These are phyloP conservation scores for Rhagophthalmus giganteus DNA, from an alignment of 2,888 invertebrate genomes.

Conservation along the genomic window DNA sequence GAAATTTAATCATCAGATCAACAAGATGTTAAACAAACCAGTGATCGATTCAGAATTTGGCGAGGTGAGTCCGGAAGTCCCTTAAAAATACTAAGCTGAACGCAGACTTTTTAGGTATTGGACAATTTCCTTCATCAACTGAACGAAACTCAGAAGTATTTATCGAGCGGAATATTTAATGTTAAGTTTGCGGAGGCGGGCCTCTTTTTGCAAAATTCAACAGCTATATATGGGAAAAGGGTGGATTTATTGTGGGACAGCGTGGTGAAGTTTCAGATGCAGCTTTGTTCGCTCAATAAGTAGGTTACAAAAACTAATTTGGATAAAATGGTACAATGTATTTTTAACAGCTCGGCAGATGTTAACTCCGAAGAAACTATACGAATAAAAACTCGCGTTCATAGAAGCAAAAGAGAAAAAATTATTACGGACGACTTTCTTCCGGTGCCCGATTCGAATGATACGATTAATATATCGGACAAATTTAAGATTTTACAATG, in stretches of 20 bases:
- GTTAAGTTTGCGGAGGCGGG: slow-evolving; percentile 79
- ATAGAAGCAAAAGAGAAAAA: slow-evolving; percentile 43
- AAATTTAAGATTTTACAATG: too few species aligned
- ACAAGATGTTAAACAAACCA: slow-evolving; percentile 46
- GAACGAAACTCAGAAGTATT: slow-evolving; percentile 50
- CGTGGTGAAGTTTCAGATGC: slow-evolving; percentile 44
- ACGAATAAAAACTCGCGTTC: slow-evolving; percentile 44
- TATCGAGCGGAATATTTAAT: slow-evolving; percentile 55
- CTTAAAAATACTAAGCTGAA: too few species aligned
- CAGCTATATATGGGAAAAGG: slow-evolving; percentile 71
- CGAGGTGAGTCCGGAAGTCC: too few species aligned
- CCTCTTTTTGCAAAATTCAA: slow-evolving; percentile 74
- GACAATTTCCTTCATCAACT: slow-evolving; percentile 63
- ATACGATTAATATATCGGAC: too few species aligned
- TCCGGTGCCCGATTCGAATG: too few species aligned
- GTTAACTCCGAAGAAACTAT: slow-evolving; percentile 37
- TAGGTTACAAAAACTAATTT: slow-evolving; percentile 5
- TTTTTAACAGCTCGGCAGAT: slow-evolving; percentile 30
- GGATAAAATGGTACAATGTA: too few species aligned
- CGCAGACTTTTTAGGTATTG: slow-evolving; percentile 48
- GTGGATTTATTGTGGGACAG: slow-evolving; percentile 61
- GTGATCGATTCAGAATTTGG: slow-evolving; percentile 45
- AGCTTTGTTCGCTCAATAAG: slow-evolving; percentile 26
- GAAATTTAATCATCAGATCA: slow-evolving; percentile 40
- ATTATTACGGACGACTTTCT: slow-evolving; percentile 6